Conservation (phyloP, 1,140 invertebrate species). For the Schlechtendalia chinensis region DNA sequence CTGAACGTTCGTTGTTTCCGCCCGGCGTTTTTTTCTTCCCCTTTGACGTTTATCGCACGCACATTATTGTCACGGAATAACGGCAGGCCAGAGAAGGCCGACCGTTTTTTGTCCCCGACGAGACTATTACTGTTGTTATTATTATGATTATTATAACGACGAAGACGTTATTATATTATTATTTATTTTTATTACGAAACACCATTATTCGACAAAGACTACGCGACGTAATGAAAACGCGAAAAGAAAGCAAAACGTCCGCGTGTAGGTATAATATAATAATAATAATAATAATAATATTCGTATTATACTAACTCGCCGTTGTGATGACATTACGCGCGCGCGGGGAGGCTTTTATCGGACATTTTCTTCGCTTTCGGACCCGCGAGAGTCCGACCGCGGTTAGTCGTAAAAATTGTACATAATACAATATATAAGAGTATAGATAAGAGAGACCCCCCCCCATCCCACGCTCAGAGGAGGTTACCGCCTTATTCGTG, state of each 20-base stretch:
- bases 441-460: too few relatives aligned
- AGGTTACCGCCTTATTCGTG: too few relatives aligned
- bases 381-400: too few relatives aligned
- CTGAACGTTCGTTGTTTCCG: not conserved
- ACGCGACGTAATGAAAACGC: slow-evolving; percentile 11
- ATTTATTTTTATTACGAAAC: slow-evolving; percentile 48
- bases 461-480: too few relatives aligned
- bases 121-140: not conserved
- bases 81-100: too few relatives aligned
- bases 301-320: too few relatives aligned
- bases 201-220: slow-evolving; percentile 31
- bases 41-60: slow-evolving; percentile 21
- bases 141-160: not conserved
- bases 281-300: too few relatives aligned
- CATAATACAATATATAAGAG: too few relatives aligned
- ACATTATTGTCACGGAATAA: not conserved
- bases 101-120: too few relatives aligned
- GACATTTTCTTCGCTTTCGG: slow-evolving; percentile 20
- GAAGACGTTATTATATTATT: slow-evolving; percentile 10
- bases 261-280: not conserved
- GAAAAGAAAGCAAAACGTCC: slow-evolving; percentile 23
- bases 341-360: slow-evolving; percentile 16
- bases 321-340: not conserved
- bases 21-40: not conserved
- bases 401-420: slow-evolving; percentile 15